Conservation (phyloP, 2,888 invertebrate genomes). For the Ophioninae sp. region DNA sequence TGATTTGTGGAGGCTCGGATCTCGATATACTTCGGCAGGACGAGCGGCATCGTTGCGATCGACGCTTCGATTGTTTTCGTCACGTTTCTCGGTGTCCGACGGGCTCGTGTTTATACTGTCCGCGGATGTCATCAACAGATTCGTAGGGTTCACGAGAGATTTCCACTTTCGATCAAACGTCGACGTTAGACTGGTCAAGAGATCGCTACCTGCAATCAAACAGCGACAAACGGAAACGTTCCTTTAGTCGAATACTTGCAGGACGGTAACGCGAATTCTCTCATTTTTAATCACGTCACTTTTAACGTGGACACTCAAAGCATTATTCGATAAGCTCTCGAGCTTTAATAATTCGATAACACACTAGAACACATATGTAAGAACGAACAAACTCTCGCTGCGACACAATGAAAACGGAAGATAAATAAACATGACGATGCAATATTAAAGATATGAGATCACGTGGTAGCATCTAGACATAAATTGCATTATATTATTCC, state of each 20-base stretch:
- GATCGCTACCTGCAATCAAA: constrained; percentile 88
- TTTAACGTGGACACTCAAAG: constrained; percentile 78
- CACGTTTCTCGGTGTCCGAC: constrained; percentile 67
- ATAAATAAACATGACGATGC: constrained; percentile 50
- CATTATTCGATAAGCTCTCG: constrained; percentile 55
- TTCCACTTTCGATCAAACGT: constrained; percentile 93
- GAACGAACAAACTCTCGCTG: constrained; percentile 42
- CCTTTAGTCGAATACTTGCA: constrained; percentile 75
- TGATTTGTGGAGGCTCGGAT: constrained; percentile 77
- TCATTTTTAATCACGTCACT: constrained; percentile 69
- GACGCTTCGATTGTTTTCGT: constrained; percentile 63
- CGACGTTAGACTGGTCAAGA: constrained; percentile 91
- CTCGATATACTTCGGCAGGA: constrained; percentile 74
- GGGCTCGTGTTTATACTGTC: constrained; percentile 60
- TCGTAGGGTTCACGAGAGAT: constrained; percentile 85
- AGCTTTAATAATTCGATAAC: constrained; percentile 55
- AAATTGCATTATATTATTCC: constrained; percentile 10
- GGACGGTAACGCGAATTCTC: background rate
- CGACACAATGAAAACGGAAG: constrained; percentile 50
- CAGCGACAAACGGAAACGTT: constrained; percentile 18
- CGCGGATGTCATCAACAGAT: constrained; percentile 65
- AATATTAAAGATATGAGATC: constrained; percentile 26
- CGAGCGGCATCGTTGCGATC: constrained; percentile 58
- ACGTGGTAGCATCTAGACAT: constrained; percentile 32
- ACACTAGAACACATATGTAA: constrained; percentile 46